These are phyloP conservation scores for Notarius quadriscutis DNA, from an alignment of 2,113 vertebrate genomes.

Conservation along the genomic window DNA sequence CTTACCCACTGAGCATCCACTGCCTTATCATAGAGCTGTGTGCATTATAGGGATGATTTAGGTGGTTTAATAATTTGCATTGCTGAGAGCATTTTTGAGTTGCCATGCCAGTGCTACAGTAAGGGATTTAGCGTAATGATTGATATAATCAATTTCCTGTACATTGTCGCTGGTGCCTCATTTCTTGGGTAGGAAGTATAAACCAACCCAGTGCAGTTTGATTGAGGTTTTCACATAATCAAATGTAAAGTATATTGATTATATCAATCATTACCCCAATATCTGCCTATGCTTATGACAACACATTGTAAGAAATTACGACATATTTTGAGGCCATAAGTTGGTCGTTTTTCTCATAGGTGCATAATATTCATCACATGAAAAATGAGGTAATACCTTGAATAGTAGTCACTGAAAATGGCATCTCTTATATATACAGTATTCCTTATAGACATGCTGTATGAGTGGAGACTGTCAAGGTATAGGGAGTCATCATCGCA, in stretches of 20 bases:
- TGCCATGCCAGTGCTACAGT: constrained; percentile 12
- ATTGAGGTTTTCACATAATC: neutral
- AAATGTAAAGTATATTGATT: no score
- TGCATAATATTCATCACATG: neutral
- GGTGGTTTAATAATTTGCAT: constrained; percentile 23
- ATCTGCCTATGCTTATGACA: neutral
- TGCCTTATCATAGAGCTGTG: neutral
- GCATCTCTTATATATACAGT: constrained; percentile 23
- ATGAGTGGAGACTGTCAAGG: constrained; percentile 7
- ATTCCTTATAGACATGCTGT: neutral
- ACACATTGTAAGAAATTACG: neutral
- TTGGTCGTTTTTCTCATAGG: neutral
- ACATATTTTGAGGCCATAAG: neutral
- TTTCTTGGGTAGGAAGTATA: neutral
- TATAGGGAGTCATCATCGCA: constrained; percentile 15
- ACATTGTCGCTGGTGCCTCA: neutral
- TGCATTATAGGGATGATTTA: neutral
- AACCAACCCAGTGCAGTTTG: neutral
- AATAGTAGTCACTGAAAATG: neutral
- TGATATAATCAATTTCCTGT: neutral
- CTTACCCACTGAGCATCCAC: neutral
- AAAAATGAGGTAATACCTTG: neutral
- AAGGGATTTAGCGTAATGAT: neutral
- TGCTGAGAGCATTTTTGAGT: constrained; percentile 38
- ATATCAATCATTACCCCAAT: neutral